Evolutionary conservation across 1,140 invertebrate genomes (phyloP).

Genomic region (Wiebesia pumilae): DNA sequence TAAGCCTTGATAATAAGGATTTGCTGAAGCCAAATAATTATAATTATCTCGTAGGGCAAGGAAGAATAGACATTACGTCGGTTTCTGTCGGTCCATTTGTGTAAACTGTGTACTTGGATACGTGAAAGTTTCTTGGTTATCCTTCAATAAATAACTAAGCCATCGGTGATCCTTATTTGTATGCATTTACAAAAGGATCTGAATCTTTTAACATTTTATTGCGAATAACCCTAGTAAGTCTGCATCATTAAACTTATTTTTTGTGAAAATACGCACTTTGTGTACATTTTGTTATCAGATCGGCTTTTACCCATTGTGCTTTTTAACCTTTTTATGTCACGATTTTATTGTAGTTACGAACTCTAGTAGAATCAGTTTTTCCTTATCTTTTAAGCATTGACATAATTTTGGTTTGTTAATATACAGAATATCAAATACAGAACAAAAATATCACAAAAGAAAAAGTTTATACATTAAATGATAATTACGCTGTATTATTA

Average conservation of each 20-base stretch:
- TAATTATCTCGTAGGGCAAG: constrained; percentile 11
- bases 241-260: constrained; percentile 1
- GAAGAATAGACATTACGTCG: neutral
- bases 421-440: too few relatives aligned
- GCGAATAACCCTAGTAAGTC: neutral
- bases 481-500: too few relatives aligned
- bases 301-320: neutral
- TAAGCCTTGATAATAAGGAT: constrained; percentile 37
- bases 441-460: too few relatives aligned
- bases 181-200: constrained; percentile 9
- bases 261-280: constrained; percentile 1
- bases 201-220: constrained; percentile 40
- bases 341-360: neutral
- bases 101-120: neutral
- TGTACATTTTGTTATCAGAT: constrained; percentile 17
- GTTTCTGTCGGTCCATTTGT: neutral
- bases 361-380: neutral
- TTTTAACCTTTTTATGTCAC: neutral
- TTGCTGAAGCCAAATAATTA: constrained; percentile 35
- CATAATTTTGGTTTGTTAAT: too few relatives aligned
- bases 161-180: constrained; percentile 22
- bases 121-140: too few relatives aligned
- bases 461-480: too few relatives aligned
- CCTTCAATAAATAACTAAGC: constrained; percentile 39
- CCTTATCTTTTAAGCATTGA: too few relatives aligned